Evolutionary conservation across 2,113 vertebrate genomes (phyloP), one percentile per base, ranked within the genome.

Genomic region (Cathartes aura): DNA sequence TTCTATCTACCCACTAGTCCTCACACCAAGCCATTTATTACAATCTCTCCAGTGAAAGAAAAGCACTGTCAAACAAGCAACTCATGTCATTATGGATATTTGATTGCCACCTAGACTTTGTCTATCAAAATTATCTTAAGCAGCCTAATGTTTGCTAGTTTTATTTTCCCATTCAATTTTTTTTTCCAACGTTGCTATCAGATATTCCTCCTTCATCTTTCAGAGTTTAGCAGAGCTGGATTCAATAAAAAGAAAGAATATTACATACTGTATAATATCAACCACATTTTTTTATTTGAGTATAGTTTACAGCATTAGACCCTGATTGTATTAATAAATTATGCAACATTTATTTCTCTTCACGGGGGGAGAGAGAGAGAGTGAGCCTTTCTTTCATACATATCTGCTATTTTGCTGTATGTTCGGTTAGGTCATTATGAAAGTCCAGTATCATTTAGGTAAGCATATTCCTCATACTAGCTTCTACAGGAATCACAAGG

Each of bases 31-130:
- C 26, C 43, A 55, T 2, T 20, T 15, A 42, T 53, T 48, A 59
- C 23, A 36, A 42, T 42, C 32, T 60, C n/a, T 42, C 59, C 45
- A 73, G 34, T 8, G 60, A 59, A 1, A 71, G 32, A 63, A 63
- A 64, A 87, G 48, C 43, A 59, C 18, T 18, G 32, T 36, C 43
- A 68, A 78, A 62, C 34, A 50, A 73, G 21, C 78, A 38, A 84
- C 24, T 66, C 16, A 1, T 3, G 17, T 81, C 2, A 0, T 74
- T 68, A 84, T 0, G 2, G 38, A 24, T 60, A 71, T 74, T 27
- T 86, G 64, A 56, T 4, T 48, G 15, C 22, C 58, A 73, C 29
- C 3, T 20, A 81, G 66, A 53, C n/a, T 88, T 48, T 34, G 17
- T 30, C 59, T 86, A 48, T 20, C 62, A 94, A 42, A 86, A 83